A percentile compares a stretch with the other conserved stretches of the same genome.
Conservation (phyloP, 2,113 vertebrate species). For the Seriola quinqueradiata region DNA sequence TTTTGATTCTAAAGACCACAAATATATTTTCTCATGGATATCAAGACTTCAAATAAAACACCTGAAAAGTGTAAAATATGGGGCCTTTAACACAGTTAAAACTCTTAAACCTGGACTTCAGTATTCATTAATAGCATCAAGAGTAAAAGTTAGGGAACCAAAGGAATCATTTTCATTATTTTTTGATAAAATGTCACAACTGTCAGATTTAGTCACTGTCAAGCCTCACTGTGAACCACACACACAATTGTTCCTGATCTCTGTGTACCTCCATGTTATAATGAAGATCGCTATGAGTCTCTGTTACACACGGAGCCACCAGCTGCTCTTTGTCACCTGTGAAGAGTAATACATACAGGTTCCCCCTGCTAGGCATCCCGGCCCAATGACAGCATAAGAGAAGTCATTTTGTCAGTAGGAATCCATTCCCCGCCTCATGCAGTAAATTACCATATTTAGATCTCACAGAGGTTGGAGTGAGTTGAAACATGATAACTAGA, state of each 20-base stretch:
- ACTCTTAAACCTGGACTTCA: too few relatives aligned
- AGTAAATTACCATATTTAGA: slow-evolving; percentile 10
- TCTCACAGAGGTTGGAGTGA: neutral
- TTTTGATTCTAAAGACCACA: too few relatives aligned
- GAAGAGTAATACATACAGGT: neutral
- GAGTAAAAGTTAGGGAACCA: too few relatives aligned
- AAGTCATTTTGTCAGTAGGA: neutral
- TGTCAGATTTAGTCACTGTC: too few relatives aligned
- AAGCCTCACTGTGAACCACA: neutral
- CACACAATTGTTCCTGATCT: neutral
- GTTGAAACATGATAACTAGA: neutral
- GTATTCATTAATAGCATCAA: too few relatives aligned
- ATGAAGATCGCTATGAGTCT: neutral
- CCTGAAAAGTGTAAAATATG: too few relatives aligned
- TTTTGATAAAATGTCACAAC: too few relatives aligned
- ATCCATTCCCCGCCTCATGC: neutral
- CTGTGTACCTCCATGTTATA: neutral
- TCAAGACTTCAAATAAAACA: too few relatives aligned
- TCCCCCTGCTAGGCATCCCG: neutral
- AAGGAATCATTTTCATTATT: too few relatives aligned
- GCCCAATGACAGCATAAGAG: slow-evolving; percentile 2
- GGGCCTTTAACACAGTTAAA: too few relatives aligned
- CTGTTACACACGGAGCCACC: neutral
- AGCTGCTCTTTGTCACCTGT: neutral
- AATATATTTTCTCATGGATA: too few relatives aligned